Evolutionary conservation across 2,113 vertebrate genomes (phyloP).

Genomic region (Hymenochirus boettgeri): DNA sequence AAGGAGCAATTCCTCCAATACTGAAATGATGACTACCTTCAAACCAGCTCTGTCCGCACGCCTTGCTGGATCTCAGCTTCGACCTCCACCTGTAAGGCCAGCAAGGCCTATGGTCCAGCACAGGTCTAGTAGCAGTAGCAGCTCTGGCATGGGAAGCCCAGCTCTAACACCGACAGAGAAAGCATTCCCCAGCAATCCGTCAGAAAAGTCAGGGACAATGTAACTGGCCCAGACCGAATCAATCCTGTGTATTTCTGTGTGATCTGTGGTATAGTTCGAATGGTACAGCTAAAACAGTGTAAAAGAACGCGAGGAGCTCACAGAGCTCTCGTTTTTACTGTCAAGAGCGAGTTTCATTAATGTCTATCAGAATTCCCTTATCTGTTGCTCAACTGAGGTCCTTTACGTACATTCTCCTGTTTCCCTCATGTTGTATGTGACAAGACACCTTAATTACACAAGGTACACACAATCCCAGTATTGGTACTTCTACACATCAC

Average conservation of each 20-base stretch:
- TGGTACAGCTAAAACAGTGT: not conserved
- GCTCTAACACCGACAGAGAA: constrained; percentile 94
- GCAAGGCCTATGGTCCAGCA: constrained; percentile 77
- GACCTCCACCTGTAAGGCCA: constrained; percentile 79
- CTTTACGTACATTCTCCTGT: not conserved
- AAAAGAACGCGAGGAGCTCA: not conserved
- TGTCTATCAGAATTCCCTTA: not conserved
- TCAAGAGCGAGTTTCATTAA: not conserved
- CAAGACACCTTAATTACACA: no score
- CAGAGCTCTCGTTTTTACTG: constrained; percentile 4
- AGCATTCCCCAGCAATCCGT: constrained; percentile 77
- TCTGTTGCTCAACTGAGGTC: not conserved
- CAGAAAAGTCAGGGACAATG: constrained; percentile 90
- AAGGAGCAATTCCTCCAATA: constrained; percentile 87
- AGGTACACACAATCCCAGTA: no score
- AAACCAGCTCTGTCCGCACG: constrained; percentile 87
- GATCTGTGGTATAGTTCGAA: not conserved
- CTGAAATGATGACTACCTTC: constrained; percentile 96
- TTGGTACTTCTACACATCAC: no score
- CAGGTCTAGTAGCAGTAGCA: constrained; percentile 92
- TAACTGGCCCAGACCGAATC: constrained; percentile 46
- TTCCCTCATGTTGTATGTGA: no score
- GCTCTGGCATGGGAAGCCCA: constrained; percentile 87
- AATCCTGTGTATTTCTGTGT: not conserved
- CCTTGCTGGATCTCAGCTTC: constrained; percentile 82